Evolutionary conservation across 2,113 vertebrate genomes (phyloP), one percentile per base, ranked within the genome.

Genomic region (Sporophila hypoxantha): DNA sequence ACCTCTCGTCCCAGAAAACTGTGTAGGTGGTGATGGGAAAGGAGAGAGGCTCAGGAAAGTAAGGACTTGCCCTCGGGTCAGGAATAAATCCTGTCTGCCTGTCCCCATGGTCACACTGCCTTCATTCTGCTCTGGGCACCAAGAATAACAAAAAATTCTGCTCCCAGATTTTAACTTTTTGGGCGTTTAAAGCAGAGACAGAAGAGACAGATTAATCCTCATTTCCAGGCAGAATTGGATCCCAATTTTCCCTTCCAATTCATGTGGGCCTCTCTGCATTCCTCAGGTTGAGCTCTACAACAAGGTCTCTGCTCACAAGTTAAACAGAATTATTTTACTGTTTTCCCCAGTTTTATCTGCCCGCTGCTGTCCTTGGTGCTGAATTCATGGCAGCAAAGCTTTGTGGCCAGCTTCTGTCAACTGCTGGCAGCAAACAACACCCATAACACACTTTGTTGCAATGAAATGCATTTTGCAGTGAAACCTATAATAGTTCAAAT

Each of bases 401-500:
- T 88, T 79, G 82, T 65, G 66, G 89, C 64, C 27, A 36, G 47
- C 91, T 94, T 85, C 90, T 91, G 84, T 60, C 89, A 92, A 90
- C 47, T 37, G 85, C 85, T 94, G 57, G 77, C 89, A 95, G 92
- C 91, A 67, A 92, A 59, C 87, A 93, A 65, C 69, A 30, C 71
- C 57, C 89, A 73, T 62, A 91, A 93, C 44, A 59, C 41, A 91
- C 90, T 90, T 94, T 76, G 93, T 87, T 94, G 95, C 92, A 83
- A 94, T 77, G 91, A 96, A 96, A 95, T 90, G 90, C 91, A 92
- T 91, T 94, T 96, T 95, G 89, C 76, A 87, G 89, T 82, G 91
- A 94, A 95, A 96, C 94, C 94, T 96, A 90, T 95, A 96, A 95
- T 76, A 93, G 95, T 84, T 88, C 82, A 80, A 94, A 93, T 93